Percentiles rank a stretch among this genome's conserved stretches.
Conservation (phyloP, 2,113 vertebrate species). For the Chloroceryle aenea region DNA sequence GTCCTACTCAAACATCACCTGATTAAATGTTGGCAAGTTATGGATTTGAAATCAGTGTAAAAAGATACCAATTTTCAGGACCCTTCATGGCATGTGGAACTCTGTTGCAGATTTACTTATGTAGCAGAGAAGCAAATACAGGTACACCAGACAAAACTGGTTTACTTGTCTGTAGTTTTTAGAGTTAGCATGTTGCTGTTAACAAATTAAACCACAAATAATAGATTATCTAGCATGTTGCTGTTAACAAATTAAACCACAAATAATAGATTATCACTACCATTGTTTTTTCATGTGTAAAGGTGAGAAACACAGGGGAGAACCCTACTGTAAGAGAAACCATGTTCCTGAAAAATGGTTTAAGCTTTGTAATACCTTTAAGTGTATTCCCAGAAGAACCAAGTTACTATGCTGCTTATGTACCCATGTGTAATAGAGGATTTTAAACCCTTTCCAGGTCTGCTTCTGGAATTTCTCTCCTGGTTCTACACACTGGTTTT, state of each 20-base stretch:
- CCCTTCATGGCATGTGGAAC: neutral
- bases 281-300: neutral
- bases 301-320: neutral
- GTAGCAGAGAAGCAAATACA: neutral
- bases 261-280: neutral
- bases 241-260: neutral
- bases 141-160: neutral
- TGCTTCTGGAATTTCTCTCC: neutral
- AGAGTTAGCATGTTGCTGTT: neutral
- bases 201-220: neutral
- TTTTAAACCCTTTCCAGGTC: neutral
- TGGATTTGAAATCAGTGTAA: neutral
- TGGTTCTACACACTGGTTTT: neutral
- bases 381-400: neutral
- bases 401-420: neutral
- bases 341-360: neutral
- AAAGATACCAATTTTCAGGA: neutral
- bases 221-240: neutral
- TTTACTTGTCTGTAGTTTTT: neutral
- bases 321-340: neutral
- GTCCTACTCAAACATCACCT: neutral
- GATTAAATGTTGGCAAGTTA: neutral
- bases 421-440: neutral
- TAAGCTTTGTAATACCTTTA: neutral
- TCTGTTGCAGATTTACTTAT: neutral